phyloP scores from a whole-genome alignment of 2,888 invertebrate genomes.

The Drosophila dives region DNA sequence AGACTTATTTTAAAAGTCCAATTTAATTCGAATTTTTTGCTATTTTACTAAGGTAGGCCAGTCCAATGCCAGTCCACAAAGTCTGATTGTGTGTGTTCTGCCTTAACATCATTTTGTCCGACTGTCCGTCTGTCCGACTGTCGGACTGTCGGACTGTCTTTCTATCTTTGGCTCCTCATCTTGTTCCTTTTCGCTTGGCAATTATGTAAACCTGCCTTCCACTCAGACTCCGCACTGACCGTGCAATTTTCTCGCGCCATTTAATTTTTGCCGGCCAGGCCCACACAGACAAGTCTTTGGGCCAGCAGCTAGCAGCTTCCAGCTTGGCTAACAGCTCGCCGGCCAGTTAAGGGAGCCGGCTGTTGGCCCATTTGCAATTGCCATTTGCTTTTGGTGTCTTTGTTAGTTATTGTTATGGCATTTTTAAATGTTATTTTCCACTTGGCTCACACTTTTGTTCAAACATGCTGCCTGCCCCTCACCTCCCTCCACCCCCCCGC shows the following conservation, averaged over 20 bases:
- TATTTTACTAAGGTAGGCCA: slow-evolving; percentile 12
- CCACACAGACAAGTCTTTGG: slow-evolving; percentile 22
- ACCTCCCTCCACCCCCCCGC: not conserved
- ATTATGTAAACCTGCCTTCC: slow-evolving; percentile 73
- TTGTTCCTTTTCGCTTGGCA: slow-evolving; percentile 57
- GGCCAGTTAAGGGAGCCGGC: slow-evolving; percentile 45
- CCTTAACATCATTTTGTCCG: not conserved
- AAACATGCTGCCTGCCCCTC: slow-evolving; percentile 64
- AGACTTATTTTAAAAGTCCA: not conserved
- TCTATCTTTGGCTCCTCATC: slow-evolving; percentile 26
- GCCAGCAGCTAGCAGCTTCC: slow-evolving; percentile 24
- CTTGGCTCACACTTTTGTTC: slow-evolving; percentile 79
- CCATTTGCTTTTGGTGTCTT: slow-evolving; percentile 81
- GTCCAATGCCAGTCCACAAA: not conserved
- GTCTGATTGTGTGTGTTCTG: slow-evolving; percentile 28
- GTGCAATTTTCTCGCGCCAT: slow-evolving; percentile 81
- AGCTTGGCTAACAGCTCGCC: slow-evolving; percentile 20
- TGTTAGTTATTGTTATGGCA: slow-evolving; percentile 81
- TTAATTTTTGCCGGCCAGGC: slow-evolving; percentile 74
- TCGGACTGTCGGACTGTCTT: slow-evolving; percentile 1
- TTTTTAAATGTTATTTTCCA: slow-evolving; percentile 81
- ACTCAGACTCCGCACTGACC: slow-evolving; percentile 63
- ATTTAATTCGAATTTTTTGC: slow-evolving; percentile 2
- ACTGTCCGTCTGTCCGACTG: slow-evolving; percentile 6
- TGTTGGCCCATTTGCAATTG: slow-evolving; percentile 61